Conservation (phyloP, 2,797 vertebrate species). For the Centroberyx gerrardi region DNA sequence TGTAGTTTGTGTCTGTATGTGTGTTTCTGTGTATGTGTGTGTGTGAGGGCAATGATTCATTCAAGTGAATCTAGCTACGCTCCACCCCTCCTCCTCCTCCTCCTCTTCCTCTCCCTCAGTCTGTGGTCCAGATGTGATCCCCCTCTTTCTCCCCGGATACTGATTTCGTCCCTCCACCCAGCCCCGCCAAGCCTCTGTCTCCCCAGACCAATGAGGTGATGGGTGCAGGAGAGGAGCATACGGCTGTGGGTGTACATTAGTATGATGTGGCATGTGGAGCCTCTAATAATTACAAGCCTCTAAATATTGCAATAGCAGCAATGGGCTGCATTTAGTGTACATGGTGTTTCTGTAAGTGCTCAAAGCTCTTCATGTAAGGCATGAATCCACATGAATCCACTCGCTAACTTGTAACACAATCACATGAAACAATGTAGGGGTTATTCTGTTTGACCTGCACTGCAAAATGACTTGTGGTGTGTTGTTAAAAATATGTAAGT, state of each 20-base stretch:
- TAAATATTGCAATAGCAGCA: slow-evolving; percentile 44
- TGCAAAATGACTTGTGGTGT: not conserved
- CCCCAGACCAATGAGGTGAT: slow-evolving; percentile 43
- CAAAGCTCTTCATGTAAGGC: not conserved
- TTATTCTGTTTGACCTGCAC: not conserved
- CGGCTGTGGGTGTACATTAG: slow-evolving; percentile 37
- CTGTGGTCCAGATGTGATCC: slow-evolving; percentile 81
- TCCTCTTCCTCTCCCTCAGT: slow-evolving; percentile 47
- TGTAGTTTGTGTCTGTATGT: slow-evolving; percentile 32
- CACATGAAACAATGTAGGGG: not conserved
- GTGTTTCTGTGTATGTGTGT: slow-evolving; percentile 20
- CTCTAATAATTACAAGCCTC: slow-evolving; percentile 35
- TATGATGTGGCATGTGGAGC: slow-evolving; percentile 25
- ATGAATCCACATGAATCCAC: not conserved
- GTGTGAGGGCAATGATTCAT: slow-evolving; percentile 76
- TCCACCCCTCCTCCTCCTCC: slow-evolving; percentile 45
- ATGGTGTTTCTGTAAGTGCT: slow-evolving; percentile 20
- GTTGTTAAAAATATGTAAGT: too few relatives aligned
- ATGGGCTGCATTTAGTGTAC: slow-evolving; percentile 37
- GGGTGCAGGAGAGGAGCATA: slow-evolving; percentile 38
- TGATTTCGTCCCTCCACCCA: slow-evolving; percentile 61
- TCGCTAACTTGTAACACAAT: not conserved
- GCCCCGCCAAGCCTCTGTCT: slow-evolving; percentile 42
- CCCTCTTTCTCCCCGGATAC: slow-evolving; percentile 77
- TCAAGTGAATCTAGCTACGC: slow-evolving; percentile 58